Percentiles rank a stretch among this genome's conserved stretches.
Conservation (phyloP, 2,113 vertebrate species). For the Pampusana beccarii region DNA sequence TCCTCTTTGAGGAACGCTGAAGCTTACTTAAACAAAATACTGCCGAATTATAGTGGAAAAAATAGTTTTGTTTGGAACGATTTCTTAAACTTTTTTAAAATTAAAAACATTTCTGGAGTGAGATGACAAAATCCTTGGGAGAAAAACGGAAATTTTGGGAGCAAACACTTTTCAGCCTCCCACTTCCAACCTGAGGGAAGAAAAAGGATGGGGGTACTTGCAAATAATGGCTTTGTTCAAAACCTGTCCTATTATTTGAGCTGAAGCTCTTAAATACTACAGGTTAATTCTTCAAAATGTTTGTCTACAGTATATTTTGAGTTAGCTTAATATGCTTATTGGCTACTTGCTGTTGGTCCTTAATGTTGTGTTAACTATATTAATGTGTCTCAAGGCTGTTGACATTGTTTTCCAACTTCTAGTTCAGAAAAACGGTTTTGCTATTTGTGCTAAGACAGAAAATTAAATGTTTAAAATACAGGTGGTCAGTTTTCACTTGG, state of each 20-base stretch:
- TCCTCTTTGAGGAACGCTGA: neutral
- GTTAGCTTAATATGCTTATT: neutral
- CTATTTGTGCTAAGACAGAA: neutral
- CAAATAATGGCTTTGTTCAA: neutral
- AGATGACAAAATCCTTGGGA: neutral
- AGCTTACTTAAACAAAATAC: neutral
- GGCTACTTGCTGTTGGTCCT: neutral
- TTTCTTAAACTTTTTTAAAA: neutral
- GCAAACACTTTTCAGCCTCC: neutral
- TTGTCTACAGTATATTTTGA: neutral
- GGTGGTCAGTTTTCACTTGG: neutral
- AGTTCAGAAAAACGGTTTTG: neutral
- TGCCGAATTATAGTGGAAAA: neutral
- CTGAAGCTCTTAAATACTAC: neutral
- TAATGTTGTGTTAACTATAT: neutral
- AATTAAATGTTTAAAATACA: neutral
- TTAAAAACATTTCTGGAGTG: neutral
- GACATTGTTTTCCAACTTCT: neutral
- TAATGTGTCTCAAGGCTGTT: neutral
- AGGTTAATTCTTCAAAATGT: neutral
- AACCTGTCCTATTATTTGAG: neutral
- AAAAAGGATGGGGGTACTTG: neutral
- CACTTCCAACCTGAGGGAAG: neutral
- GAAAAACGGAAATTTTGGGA: neutral
- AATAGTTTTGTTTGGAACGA: neutral